phyloP scores from a whole-genome alignment of 2,113 vertebrate genomes.

The Burhinus oedicnemus region DNA sequence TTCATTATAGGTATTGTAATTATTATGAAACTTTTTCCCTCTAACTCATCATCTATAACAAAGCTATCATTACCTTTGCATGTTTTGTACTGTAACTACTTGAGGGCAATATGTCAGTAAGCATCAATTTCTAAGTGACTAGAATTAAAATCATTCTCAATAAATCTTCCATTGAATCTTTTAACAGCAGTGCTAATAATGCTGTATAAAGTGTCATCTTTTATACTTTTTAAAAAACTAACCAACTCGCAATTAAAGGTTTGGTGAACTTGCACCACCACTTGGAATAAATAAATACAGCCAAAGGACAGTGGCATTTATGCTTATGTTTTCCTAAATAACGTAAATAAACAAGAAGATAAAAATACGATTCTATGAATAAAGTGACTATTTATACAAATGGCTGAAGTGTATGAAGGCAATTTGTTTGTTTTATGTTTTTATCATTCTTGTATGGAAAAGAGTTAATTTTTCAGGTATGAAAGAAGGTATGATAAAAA shows the following conservation, averaged over 20 bases:
- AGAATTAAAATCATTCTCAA: constrained; percentile 62
- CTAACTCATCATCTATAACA: constrained; percentile 6
- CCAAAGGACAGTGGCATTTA: constrained; percentile 44
- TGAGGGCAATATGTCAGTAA: constrained; percentile 65
- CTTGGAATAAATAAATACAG: constrained; percentile 64
- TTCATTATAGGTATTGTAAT: constrained; percentile 38
- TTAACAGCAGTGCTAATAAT: constrained; percentile 54
- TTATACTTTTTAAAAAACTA: constrained; percentile 31
- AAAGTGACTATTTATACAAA: constrained; percentile 43
- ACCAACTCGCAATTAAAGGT: constrained; percentile 27
- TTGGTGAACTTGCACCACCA: constrained; percentile 48
- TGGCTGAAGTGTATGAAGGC: background rate
- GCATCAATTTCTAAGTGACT: constrained; percentile 63
- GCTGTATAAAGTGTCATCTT: constrained; percentile 16
- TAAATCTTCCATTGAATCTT: constrained; percentile 47
- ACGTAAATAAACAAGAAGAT: constrained; percentile 41
- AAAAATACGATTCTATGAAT: background rate
- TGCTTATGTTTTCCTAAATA: constrained; percentile 40
- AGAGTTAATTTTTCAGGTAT: constrained; percentile 10
- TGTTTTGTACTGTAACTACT: constrained; percentile 46
- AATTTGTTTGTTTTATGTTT: constrained; percentile 31
- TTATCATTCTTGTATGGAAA: constrained; percentile 21
- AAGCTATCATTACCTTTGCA: constrained; percentile 48
- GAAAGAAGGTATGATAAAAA: constrained; percentile 32
- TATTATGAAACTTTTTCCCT: constrained; percentile 25